phyloP scores from a whole-genome alignment of 2,888 invertebrate genomes.

The Trachelus tabidus region DNA sequence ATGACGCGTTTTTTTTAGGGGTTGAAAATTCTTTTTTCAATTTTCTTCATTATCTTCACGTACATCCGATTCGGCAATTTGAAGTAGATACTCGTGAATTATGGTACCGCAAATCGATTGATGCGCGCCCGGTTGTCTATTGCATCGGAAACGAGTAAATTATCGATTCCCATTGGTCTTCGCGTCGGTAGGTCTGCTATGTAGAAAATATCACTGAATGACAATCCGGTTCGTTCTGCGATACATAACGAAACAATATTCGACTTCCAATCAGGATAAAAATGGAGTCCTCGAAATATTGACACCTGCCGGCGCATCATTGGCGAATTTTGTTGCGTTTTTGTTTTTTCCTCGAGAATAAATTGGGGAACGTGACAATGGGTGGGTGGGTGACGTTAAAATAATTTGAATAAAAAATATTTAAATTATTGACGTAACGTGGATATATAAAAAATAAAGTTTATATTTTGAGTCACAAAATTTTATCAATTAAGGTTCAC shows the following conservation, averaged over 20 bases:
- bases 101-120: neutral
- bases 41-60: neutral
- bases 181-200: neutral
- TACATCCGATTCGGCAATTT: neutral
- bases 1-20: constrained; percentile 7
- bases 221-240: neutral
- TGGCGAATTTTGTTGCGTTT: neutral
- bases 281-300: neutral
- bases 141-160: neutral
- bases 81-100: neutral
- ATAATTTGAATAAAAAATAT: neutral
- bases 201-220: neutral
- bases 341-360: neutral
- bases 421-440: neutral
- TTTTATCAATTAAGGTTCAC: neutral
- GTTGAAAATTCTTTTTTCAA: neutral
- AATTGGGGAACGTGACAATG: neutral
- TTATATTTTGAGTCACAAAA: too few relatives aligned
- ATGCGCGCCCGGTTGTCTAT: neutral
- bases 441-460: neutral
- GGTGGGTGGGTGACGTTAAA: neutral
- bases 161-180: neutral
- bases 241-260: neutral
- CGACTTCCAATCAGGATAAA: neutral
- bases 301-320: neutral